Conservation (phyloP, 2,113 vertebrate genomes). For the Misgurnus anguillicaudatus region DNA sequence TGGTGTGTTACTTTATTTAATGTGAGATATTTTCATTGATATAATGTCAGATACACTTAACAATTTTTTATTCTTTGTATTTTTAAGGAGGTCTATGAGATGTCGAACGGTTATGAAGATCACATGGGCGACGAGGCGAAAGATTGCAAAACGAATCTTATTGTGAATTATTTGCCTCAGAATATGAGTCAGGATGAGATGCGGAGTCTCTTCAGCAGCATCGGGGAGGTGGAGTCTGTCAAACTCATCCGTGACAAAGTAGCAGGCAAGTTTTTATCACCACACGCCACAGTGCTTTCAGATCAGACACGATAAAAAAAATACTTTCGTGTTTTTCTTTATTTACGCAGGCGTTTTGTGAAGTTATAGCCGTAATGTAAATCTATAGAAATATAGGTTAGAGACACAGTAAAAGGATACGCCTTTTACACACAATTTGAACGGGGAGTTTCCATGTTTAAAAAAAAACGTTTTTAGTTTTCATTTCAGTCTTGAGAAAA, state of each 20-base stretch:
- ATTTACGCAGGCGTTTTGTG: too few species aligned
- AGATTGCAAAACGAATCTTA: constrained; percentile 94
- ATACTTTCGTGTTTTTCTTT: too few species aligned
- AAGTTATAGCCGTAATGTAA: too few species aligned
- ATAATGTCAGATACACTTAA: too few species aligned
- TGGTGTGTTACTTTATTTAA: too few species aligned
- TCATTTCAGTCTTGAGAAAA: constrained; percentile 1
- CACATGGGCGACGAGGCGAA: constrained; percentile 96
- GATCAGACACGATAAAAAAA: background rate
- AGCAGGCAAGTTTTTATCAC: constrained; percentile 79
- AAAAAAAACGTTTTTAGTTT: background rate
- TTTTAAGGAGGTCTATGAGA: constrained; percentile 83
- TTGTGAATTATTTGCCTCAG: constrained; percentile 98
- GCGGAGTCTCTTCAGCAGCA: constrained; percentile 96
- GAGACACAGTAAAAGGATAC: too few species aligned
- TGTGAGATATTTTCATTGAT: too few species aligned
- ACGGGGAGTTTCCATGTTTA: too few species aligned
- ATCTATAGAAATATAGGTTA: too few species aligned
- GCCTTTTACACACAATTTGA: too few species aligned
- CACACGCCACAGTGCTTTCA: background rate
- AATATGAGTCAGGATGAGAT: constrained; percentile 98
- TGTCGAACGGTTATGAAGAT: constrained; percentile 99
- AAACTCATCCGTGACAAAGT: constrained; percentile 99
- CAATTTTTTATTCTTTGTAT: too few species aligned
- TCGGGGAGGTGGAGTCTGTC: constrained; percentile 95